These are phyloP conservation scores for Neomicropteryx cornuta DNA, from an alignment of 1,140 invertebrate genomes.

Conservation along the genomic window DNA sequence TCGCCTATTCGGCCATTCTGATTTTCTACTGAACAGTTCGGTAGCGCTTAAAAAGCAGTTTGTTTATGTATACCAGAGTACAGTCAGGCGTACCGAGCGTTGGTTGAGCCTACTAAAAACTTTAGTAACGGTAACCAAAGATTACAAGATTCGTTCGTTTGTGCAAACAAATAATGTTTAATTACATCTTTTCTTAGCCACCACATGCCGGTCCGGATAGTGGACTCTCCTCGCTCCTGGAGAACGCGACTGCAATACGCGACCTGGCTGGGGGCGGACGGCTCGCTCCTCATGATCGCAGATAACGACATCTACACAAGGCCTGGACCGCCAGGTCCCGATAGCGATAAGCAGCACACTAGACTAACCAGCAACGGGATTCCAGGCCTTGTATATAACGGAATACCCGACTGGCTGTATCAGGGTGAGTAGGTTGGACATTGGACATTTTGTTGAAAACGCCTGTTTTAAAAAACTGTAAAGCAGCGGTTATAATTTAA, in stretches of 20 bases:
- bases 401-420: constrained; percentile 89
- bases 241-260: constrained; percentile 63
- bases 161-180: too few relatives aligned
- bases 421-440: constrained; percentile 75
- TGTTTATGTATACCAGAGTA: too few relatives aligned
- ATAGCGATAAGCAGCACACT: constrained; percentile 36
- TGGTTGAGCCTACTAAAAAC: too few relatives aligned
- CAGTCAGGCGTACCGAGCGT: too few relatives aligned
- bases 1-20: too few relatives aligned
- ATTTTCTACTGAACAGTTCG: too few relatives aligned
- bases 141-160: too few relatives aligned
- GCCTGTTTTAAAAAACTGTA: too few relatives aligned
- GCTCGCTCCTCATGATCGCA: constrained; percentile 57
- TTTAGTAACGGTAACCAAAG: too few relatives aligned
- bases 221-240: constrained; percentile 53
- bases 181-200: constrained; percentile 54
- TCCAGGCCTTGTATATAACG: constrained; percentile 74
- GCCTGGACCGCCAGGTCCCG: constrained; percentile 50
- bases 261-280: constrained; percentile 64
- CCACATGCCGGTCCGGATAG: constrained; percentile 65
- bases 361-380: constrained; percentile 64
- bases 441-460: constrained; percentile 5
- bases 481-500: too few relatives aligned
- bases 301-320: constrained; percentile 83
- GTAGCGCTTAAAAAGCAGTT: too few relatives aligned